Base-by-base conservation (phyloP, 2,888 invertebrate genomes). In the Volucella inanis region DNA sequence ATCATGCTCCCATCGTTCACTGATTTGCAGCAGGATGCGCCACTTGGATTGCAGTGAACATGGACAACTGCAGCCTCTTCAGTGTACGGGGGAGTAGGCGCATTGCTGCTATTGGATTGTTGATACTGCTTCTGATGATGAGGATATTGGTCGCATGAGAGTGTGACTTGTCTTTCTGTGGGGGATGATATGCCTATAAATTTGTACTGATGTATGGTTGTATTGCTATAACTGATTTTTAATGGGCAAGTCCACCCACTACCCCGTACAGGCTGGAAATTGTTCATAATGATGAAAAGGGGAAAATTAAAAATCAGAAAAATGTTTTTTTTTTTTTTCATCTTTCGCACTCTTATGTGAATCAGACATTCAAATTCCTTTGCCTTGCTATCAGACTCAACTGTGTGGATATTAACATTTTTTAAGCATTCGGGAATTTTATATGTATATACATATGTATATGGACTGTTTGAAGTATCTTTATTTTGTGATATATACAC, bases 291-390 rank as follows among this genome's bases (percentile, higher is more conserved):
- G 71, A 80, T 71, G 81, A 68, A 31, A 6, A 39, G 41, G 61
- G 68, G 62, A 71, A 81, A 77, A 81, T 85, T 81, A 81, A 77
- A 85, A 85, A 80, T 80, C 84, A 65, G 80, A 84, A 83, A 70
- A 72, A 52, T 10, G 15, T 15, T 64, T 41, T 65, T 74, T 74
- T 38, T 64, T 52, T 39, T 45, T 3, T 1, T n/a, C n/a, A n/a
- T n/a, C 0, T 31, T 6, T 31, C 31, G 31, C 31, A 6, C 31
- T 41, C 43, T 45, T 72, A 45, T 39, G 38, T 54, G 39, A 22
- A 14, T 18, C 39, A 43, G 18, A 62, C 45, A 31, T 45, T 67
- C 43, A 6, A 38, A 59, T 31, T 31, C 2, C 31, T 14, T 49
- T 49, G 49, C 14, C 14, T 49, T 49, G 49, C 14, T 14, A n/a